Conservation (phyloP, 1,140 invertebrate species). For the Panulirus ornatus region DNA sequence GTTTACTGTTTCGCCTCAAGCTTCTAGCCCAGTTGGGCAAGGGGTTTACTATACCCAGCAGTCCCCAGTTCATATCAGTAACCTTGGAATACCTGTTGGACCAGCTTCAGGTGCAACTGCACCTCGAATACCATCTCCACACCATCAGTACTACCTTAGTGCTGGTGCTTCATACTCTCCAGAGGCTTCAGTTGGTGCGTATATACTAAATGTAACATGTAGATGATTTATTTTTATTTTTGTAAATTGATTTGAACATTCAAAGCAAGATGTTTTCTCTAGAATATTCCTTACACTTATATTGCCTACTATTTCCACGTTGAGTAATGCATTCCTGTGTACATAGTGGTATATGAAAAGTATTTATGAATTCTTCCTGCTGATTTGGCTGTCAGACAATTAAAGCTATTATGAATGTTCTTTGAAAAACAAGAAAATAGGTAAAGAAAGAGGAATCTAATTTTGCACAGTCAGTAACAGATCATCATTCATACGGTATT, state of each 20-base stretch:
- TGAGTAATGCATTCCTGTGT: too few species aligned
- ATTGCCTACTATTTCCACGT: not conserved
- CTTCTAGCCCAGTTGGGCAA: slow-evolving; percentile 1
- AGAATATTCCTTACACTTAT: not conserved
- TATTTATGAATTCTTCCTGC: not conserved
- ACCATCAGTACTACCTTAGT: slow-evolving; percentile 49
- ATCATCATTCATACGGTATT: too few species aligned
- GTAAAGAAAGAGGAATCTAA: not conserved
- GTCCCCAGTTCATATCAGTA: not conserved
- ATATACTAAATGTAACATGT: too few species aligned
- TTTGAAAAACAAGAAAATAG: not conserved
- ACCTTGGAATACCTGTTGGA: slow-evolving; percentile 11
- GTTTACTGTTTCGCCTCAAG: slow-evolving; percentile 30
- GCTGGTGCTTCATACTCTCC: slow-evolving; percentile 43
- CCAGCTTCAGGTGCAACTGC: not conserved
- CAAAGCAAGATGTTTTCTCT: not conserved
- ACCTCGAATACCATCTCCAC: slow-evolving; percentile 44
- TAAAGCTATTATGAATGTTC: not conserved
- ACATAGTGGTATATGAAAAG: too few species aligned
- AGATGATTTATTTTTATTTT: too few species aligned
- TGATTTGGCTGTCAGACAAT: too few species aligned
- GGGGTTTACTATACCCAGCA: slow-evolving; percentile 45
- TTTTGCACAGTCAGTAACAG: too few species aligned
- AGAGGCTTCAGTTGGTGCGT: slow-evolving; percentile 28
- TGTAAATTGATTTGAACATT: too few species aligned